Percentiles rank a stretch among this genome's conserved stretches.
phyloP scores from a whole-genome alignment of 2,797 vertebrate species.

The Steatocranus sp. region DNA sequence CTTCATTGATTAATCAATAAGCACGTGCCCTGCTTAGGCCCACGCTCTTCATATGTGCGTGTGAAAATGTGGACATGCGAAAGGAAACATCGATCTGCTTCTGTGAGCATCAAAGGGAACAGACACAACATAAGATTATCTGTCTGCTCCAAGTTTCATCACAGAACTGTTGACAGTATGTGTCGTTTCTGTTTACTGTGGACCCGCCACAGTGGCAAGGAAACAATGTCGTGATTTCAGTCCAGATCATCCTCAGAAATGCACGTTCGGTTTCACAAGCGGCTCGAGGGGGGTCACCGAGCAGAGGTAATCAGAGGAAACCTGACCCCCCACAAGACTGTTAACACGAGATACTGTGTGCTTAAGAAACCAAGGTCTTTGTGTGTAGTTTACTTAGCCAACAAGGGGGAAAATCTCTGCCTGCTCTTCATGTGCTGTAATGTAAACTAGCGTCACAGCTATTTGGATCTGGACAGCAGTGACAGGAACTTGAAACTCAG shows the following conservation, averaged over 20 bases:
- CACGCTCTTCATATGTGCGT: not conserved
- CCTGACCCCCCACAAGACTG: not conserved
- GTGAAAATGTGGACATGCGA: conserved; percentile 20
- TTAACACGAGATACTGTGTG: conserved; percentile 2
- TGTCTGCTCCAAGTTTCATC: not conserved
- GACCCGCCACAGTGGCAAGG: not conserved
- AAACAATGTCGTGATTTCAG: not conserved
- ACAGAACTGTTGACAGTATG: not conserved
- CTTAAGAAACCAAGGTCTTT: not conserved
- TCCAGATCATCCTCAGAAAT: not conserved
- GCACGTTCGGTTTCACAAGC: not conserved
- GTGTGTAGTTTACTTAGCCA: not conserved
- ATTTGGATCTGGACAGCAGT: conserved; percentile 1
- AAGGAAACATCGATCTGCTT: conserved; percentile 29
- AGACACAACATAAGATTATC: not conserved
- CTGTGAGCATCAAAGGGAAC: not conserved
- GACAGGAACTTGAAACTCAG: not conserved
- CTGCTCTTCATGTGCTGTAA: conserved; percentile 11
- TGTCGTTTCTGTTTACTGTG: not conserved
- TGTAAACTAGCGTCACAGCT: conserved; percentile 19
- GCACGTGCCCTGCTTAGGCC: conserved; percentile 33
- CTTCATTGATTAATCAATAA: conserved; percentile 65
- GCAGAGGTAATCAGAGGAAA: conserved; percentile 7
- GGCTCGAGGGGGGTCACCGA: not conserved
- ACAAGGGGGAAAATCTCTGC: not conserved